Evolutionary conservation across 2,113 vertebrate genomes (phyloP).

Genomic region (Pampusana beccarii): DNA sequence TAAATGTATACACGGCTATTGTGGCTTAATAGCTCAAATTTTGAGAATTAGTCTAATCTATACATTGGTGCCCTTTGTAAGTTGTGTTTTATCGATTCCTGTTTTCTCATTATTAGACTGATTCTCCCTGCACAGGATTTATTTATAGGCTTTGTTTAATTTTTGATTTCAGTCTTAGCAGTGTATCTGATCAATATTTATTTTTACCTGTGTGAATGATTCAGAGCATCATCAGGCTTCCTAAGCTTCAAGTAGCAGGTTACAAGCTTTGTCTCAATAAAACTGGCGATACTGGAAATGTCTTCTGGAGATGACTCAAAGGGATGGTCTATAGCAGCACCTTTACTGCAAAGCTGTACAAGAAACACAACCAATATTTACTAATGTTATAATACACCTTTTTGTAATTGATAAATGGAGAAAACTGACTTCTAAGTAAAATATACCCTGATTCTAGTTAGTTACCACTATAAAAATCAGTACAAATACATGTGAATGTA

Average conservation of each 20-base stretch:
- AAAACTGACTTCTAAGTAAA: neutral
- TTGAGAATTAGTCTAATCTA: neutral
- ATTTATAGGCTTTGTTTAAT: neutral
- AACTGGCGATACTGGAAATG: constrained; percentile 72
- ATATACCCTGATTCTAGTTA: neutral
- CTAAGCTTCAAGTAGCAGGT: constrained; percentile 75
- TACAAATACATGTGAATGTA: neutral
- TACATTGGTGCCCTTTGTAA: neutral
- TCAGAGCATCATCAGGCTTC: constrained; percentile 72
- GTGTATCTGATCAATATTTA: neutral
- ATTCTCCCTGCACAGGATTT: neutral
- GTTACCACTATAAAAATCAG: neutral
- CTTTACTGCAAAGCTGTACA: constrained; percentile 74
- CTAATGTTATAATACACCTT: neutral
- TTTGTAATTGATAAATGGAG: neutral
- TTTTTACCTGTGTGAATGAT: constrained; percentile 79
- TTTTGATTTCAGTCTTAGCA: neutral
- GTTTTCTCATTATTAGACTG: neutral
- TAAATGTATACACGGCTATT: neutral
- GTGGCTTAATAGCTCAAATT: neutral
- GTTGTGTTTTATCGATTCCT: neutral
- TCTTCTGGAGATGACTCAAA: constrained; percentile 69
- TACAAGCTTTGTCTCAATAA: constrained; percentile 77
- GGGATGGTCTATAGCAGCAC: constrained; percentile 55
- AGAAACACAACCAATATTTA: constrained; percentile 10